A percentile compares a stretch with the other conserved stretches of the same genome.
phyloP scores from a whole-genome alignment of 2,113 vertebrate genomes.

The Pollachius pollachius region DNA sequence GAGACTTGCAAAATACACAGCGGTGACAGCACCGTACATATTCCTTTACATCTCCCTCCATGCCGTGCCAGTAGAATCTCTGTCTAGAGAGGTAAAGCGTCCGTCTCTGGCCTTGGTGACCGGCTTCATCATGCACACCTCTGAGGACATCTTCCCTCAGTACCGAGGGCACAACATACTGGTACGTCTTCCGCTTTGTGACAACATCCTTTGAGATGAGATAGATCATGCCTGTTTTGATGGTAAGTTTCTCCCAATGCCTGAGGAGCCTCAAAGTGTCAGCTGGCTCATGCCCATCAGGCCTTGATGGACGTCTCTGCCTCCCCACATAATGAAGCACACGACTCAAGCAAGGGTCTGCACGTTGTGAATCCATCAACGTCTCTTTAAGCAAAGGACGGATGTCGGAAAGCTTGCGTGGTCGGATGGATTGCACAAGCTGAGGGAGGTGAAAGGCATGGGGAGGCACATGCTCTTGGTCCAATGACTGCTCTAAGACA shows the following conservation, averaged over 20 bases:
- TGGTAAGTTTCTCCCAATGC: conserved; percentile 17
- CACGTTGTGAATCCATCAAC: conserved; percentile 2
- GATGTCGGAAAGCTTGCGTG: no score
- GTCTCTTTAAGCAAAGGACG: neutral
- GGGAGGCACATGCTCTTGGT: neutral
- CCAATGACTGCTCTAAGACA: neutral
- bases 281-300: conserved; percentile 8
- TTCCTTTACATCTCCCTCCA: neutral
- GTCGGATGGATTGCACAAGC: neutral
- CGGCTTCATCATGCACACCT: conserved; percentile 25
- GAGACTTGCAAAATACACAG: conserved; percentile 19
- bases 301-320: neutral
- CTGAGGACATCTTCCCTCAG: neutral
- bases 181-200: neutral
- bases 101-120: conserved; percentile 32
- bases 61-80: no score
- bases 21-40: conserved; percentile 5
- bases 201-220: neutral
- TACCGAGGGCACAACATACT: conserved; percentile 22
- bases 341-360: conserved; percentile 3
- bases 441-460: neutral
- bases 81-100: conserved; percentile 5
- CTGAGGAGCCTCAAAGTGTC: neutral
- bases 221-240: conserved; percentile 21
- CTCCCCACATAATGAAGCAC: conserved; percentile 20